These are phyloP conservation scores for Nothoprocta pentlandii DNA, from an alignment of 2,113 vertebrate species.

Conservation along the genomic window DNA sequence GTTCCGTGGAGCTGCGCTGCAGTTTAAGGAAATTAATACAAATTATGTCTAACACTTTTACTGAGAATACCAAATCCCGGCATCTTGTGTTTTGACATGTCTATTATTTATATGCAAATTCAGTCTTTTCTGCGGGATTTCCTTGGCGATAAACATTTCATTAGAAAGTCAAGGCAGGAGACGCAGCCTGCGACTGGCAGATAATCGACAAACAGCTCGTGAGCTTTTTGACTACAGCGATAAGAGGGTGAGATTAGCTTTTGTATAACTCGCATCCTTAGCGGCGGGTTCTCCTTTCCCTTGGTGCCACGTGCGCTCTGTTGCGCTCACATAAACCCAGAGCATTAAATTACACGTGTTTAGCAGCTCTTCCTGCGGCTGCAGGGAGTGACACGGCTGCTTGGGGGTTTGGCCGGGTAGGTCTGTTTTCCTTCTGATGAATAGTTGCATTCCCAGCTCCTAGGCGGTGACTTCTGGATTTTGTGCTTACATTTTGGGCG, in stretches of 20 bases:
- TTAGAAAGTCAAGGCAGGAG: slow-evolving; percentile 32
- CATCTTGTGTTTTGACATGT: slow-evolving; percentile 58
- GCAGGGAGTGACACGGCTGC: too few species aligned
- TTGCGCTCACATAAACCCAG: background rate
- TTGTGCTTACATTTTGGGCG: background rate
- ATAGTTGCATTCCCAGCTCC: background rate
- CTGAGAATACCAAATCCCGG: slow-evolving; percentile 54
- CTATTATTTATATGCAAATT: slow-evolving; percentile 78
- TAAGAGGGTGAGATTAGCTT: background rate
- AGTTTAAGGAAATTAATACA: slow-evolving; percentile 53
- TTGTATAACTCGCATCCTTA: background rate
- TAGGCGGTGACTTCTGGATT: slow-evolving; percentile 18
- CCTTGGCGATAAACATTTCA: slow-evolving; percentile 61
- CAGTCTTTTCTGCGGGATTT: slow-evolving; percentile 47
- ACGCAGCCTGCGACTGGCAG: background rate
- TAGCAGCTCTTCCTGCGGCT: background rate
- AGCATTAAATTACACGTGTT: background rate
- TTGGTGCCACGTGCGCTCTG: background rate
- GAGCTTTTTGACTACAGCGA: background rate
- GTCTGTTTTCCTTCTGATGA: background rate
- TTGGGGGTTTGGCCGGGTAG: rapidly evolving
- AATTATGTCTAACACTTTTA: background rate
- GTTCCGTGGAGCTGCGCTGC: background rate
- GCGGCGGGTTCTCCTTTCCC: background rate
- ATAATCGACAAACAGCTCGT: background rate